phyloP scores from a whole-genome alignment of 2,797 vertebrate genomes.

The Agapornis canus region DNA sequence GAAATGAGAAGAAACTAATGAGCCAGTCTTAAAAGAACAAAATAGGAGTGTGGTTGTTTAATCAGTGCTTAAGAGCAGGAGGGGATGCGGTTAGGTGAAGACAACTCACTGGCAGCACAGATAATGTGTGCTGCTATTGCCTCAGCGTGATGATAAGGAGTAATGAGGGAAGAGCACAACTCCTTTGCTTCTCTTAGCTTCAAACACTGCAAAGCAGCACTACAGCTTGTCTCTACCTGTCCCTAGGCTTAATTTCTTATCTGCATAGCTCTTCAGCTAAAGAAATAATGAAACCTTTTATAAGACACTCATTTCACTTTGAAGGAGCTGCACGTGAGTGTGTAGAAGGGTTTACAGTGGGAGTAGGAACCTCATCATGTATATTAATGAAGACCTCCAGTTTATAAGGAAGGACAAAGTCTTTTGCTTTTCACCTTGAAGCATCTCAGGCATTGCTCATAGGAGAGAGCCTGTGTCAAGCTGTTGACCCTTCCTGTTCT shows the following conservation, averaged over 20 bases:
- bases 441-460: background rate
- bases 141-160: background rate
- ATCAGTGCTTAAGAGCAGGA: background rate
- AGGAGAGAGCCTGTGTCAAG: background rate
- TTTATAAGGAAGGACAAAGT: background rate
- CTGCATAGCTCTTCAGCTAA: background rate
- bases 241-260: background rate
- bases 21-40: background rate
- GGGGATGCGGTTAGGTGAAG: background rate
- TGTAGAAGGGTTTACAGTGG: background rate
- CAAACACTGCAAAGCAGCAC: background rate
- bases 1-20: background rate
- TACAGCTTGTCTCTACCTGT: background rate
- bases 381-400: background rate
- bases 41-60: background rate
- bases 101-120: background rate
- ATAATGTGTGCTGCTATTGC: rapidly evolving
- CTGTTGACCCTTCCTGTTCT: background rate
- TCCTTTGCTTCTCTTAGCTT: background rate
- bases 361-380: background rate
- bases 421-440: background rate
- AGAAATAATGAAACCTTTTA: background rate
- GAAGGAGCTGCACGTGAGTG: background rate
- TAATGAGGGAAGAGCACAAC: background rate
- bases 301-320: background rate